Evolutionary conservation across 2,888 invertebrate genomes (phyloP).

Genomic region (Cantharis rustica): DNA sequence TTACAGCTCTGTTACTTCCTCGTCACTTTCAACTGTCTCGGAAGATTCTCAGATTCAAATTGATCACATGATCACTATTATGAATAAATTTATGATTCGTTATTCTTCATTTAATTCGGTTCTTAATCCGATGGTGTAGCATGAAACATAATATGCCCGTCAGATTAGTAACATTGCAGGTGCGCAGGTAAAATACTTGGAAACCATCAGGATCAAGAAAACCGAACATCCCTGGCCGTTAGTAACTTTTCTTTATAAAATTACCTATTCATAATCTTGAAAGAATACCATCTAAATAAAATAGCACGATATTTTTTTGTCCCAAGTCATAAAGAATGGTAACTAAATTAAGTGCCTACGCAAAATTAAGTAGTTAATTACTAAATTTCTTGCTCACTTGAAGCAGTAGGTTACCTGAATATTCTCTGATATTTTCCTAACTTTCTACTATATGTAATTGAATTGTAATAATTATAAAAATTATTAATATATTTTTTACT

Average conservation of each 20-base stretch:
- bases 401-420: constrained; percentile 4
- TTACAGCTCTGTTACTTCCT: background rate
- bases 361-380: background rate
- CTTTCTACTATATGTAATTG: background rate
- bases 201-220: background rate
- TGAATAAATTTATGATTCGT: background rate
- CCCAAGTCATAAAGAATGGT: background rate
- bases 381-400: background rate
- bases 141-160: background rate
- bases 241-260: too few relatives aligned
- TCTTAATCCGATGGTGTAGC: background rate
- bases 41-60: background rate
- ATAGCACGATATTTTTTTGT: background rate
- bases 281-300: background rate
- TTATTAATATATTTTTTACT: background rate
- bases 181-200: background rate
- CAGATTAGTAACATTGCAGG: background rate
- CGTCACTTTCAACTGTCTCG: background rate
- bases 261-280: background rate
- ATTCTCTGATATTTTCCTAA: background rate
- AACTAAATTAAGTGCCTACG: background rate
- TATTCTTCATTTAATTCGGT: background rate
- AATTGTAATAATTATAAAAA: background rate
- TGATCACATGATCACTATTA: background rate
- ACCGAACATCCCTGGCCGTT: too few relatives aligned